These are phyloP conservation scores for Empidonax traillii DNA, from an alignment of 2,113 vertebrate species.

Conservation along the genomic window DNA sequence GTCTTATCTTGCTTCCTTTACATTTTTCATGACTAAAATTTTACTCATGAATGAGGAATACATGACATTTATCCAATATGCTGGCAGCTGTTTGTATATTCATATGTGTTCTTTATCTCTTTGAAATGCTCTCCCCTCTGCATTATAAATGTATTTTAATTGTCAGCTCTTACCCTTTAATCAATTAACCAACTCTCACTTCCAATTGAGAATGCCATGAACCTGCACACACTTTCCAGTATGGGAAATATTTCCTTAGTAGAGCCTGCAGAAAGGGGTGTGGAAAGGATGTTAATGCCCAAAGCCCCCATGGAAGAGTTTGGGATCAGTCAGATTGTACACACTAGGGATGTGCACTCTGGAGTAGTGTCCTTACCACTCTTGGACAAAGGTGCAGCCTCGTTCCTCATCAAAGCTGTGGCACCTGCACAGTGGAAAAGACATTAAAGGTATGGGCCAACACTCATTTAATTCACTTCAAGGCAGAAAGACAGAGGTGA, in stretches of 20 bases:
- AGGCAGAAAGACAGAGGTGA: not conserved
- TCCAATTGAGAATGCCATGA: not conserved
- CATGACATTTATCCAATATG: not conserved
- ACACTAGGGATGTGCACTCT: not conserved
- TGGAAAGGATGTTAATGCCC: not conserved
- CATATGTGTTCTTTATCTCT: not conserved
- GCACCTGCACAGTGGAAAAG: not conserved
- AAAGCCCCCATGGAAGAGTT: not conserved
- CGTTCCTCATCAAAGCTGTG: not conserved
- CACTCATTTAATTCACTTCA: not conserved
- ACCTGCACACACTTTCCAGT: not conserved
- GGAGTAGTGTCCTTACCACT: not conserved
- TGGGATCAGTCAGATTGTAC: not conserved
- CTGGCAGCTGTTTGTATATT: not conserved
- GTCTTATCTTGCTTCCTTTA: not conserved
- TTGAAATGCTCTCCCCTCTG: not conserved
- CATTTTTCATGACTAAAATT: not conserved
- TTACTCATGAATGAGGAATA: not conserved
- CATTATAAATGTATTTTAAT: not conserved
- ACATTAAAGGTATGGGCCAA: not conserved
- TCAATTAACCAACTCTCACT: not conserved
- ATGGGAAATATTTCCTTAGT: not conserved
- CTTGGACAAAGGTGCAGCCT: not conserved
- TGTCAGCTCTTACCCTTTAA: not conserved
- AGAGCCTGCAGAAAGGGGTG: not conserved